These are phyloP conservation scores for Cinclus mexicanus DNA, from an alignment of 2,113 vertebrate genomes.

Conservation along the genomic window DNA sequence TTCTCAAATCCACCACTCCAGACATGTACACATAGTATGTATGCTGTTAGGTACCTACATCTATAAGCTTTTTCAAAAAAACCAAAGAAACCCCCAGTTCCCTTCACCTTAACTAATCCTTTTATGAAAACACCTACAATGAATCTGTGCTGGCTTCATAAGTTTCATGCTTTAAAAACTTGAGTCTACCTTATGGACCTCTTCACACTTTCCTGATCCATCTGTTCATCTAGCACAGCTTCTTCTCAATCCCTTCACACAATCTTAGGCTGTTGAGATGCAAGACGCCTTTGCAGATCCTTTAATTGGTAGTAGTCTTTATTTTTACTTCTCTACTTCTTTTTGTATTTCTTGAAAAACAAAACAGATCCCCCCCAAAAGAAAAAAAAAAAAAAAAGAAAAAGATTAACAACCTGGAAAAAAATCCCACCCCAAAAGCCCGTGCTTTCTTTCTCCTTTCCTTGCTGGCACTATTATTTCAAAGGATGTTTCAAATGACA, in stretches of 20 bases:
- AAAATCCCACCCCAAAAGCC: background rate
- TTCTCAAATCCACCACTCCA: background rate
- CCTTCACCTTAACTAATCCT: background rate
- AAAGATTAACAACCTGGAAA: background rate
- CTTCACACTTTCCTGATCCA: conserved; percentile 51
- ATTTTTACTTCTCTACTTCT: conserved; percentile 18
- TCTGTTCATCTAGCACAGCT: conserved; percentile 63
- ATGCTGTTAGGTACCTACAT: background rate
- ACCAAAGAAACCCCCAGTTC: background rate
- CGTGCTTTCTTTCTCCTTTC: background rate
- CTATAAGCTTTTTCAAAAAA: background rate
- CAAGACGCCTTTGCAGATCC: conserved; percentile 61
- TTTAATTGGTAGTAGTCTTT: conserved; percentile 48
- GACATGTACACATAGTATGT: fast-evolving
- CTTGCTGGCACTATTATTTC: background rate
- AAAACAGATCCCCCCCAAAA: background rate
- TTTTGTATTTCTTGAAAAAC: background rate
- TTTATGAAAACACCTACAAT: conserved; percentile 11
- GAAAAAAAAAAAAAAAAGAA: too few species aligned
- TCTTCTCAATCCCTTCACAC: conserved; percentile 57
- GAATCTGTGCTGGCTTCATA: background rate
- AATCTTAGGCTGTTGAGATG: conserved; percentile 45
- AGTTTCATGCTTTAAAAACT: conserved; percentile 56
- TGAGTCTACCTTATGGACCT: conserved; percentile 56
- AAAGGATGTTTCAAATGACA: background rate